These are phyloP conservation scores for Eubasilissa splendida DNA, from an alignment of 2,888 invertebrate genomes.

Conservation along the genomic window DNA sequence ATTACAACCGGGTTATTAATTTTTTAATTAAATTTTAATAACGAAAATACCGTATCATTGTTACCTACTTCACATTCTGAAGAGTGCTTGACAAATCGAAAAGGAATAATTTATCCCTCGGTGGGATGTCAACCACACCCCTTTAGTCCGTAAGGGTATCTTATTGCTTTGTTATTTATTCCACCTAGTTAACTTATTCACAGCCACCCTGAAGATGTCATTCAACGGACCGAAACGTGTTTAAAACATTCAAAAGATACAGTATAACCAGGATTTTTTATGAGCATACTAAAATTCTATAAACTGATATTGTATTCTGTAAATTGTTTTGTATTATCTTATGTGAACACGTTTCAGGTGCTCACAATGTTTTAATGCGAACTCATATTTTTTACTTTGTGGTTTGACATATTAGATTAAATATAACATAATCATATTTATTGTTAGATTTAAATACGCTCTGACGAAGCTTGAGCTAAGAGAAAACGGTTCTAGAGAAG, in stretches of 20 bases:
- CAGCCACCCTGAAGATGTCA: constrained; percentile 36
- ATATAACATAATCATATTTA: no score
- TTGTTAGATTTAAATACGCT: no score
- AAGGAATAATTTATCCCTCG: constrained; percentile 17
- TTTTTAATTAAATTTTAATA: no score
- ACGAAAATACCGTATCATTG: neutral
- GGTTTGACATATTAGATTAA: no score
- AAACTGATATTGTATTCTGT: constrained; percentile 40
- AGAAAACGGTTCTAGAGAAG: no score
- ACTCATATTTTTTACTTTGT: no score
- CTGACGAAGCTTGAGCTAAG: no score
- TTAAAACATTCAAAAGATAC: constrained; percentile 12
- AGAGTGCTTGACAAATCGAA: constrained; percentile 42
- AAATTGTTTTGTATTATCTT: constrained; percentile 1
- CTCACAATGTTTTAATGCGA: neutral
- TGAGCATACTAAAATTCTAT: constrained; percentile 35
- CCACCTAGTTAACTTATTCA: constrained; percentile 42
- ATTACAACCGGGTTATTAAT: no score
- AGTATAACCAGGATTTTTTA: constrained; percentile 13
- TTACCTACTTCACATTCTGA: constrained; percentile 23
- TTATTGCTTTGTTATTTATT: constrained; percentile 51
- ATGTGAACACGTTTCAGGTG: neutral
- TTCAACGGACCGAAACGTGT: constrained; percentile 25
- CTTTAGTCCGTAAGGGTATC: constrained; percentile 38
- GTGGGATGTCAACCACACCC: constrained; percentile 44